These are phyloP conservation scores for Pontoporia blainvillei DNA, from an alignment of 2,113 vertebrate species.

Conservation along the genomic window DNA sequence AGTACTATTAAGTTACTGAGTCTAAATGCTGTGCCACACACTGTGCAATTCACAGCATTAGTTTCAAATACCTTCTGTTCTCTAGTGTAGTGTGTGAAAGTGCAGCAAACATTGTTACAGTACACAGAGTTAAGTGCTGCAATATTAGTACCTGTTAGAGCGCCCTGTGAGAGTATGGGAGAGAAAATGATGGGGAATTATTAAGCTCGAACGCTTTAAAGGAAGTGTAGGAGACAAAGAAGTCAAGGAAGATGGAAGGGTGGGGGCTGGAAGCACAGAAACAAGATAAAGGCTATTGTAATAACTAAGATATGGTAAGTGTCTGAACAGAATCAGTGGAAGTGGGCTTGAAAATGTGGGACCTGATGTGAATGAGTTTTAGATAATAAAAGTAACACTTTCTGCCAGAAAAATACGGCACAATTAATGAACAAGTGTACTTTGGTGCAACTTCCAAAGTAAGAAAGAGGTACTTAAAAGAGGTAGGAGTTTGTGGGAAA, in stretches of 20 bases:
- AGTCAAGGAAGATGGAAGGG: no score
- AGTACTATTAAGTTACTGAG: not conserved
- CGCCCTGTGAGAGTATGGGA: fast-evolving
- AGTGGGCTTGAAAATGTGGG: not conserved
- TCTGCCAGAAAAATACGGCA: not conserved
- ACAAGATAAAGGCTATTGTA: not conserved
- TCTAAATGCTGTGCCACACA: not conserved
- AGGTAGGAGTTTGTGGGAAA: not conserved
- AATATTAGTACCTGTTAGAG: no score
- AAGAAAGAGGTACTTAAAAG: not conserved
- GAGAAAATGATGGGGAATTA: not conserved
- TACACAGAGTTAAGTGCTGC: no score
- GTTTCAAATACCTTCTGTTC: no score
- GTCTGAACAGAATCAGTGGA: not conserved
- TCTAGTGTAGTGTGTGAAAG: fast-evolving
- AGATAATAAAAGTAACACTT: not conserved
- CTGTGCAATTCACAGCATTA: not conserved
- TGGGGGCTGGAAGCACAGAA: not conserved
- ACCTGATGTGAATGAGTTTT: not conserved
- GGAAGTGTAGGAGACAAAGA: not conserved
- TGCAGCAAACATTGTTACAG: fast-evolving
- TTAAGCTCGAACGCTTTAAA: not conserved
- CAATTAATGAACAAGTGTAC: not conserved
- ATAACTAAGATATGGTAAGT: not conserved
- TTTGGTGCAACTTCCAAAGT: not conserved